Conservation (phyloP, 2,113 vertebrate species). For the Turnix velox region DNA sequence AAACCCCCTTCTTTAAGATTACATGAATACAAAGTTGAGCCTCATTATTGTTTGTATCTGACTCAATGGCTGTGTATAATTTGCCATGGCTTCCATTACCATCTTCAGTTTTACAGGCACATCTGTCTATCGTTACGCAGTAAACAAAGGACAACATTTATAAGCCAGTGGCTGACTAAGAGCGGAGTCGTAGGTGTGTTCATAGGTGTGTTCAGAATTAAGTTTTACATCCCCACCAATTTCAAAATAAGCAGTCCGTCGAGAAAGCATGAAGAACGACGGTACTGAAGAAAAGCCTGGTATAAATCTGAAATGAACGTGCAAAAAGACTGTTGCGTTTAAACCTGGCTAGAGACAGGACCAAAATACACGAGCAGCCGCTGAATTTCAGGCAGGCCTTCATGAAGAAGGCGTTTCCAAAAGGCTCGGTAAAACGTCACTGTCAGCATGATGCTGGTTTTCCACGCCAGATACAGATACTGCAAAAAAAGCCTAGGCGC, state of each 20-base stretch:
- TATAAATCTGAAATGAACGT: fast-evolving
- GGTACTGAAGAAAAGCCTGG: neutral
- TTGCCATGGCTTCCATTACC: neutral
- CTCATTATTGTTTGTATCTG: too few relatives aligned
- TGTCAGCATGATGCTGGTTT: neutral
- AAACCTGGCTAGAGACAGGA: fast-evolving
- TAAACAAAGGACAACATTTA: neutral
- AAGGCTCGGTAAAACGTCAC: neutral
- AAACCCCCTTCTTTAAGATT: neutral
- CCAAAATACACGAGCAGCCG: fast-evolving
- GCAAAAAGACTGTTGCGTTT: fast-evolving
- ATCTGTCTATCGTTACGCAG: fast-evolving
- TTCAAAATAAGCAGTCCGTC: neutral
- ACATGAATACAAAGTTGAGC: neutral
- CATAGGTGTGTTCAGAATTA: neutral
- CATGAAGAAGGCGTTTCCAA: neutral
- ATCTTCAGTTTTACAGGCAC: neutral
- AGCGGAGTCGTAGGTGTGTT: neutral
- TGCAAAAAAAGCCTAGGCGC: neutral
- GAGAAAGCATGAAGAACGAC: neutral
- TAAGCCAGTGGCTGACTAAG: neutral
- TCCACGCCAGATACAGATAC: neutral
- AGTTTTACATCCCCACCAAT: neutral
- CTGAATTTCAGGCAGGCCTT: too few relatives aligned
- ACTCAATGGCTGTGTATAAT: fast-evolving